Evolutionary conservation across 2,113 vertebrate species (phyloP).

Genomic region (Pygoscelis adeliae): DNA sequence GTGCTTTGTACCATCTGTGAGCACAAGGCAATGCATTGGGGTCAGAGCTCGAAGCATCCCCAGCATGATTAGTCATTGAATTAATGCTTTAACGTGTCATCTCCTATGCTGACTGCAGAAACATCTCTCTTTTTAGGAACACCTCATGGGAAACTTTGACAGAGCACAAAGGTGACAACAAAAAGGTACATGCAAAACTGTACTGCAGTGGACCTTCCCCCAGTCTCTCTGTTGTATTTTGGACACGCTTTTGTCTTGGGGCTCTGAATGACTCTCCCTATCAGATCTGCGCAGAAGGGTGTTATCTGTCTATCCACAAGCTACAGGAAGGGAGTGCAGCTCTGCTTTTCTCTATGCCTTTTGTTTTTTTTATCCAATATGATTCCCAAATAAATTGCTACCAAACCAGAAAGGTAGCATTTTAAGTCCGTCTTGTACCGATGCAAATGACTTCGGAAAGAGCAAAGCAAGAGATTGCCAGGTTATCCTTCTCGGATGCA

Average conservation of each 20-base stretch:
- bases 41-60: fast-evolving
- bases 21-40: neutral
- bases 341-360: neutral
- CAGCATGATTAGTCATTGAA: fast-evolving
- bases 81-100: neutral
- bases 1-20: fast-evolving
- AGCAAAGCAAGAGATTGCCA: neutral
- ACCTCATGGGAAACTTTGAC: fast-evolving
- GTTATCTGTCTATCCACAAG: neutral
- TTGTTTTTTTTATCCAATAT: neutral
- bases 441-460: neutral
- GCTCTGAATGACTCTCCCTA: neutral
- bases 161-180: neutral
- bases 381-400: neutral
- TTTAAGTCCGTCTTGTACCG: neutral
- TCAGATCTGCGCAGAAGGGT: neutral
- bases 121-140: neutral
- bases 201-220: neutral
- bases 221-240: fast-evolving
- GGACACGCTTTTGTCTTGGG: neutral
- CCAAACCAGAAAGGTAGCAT: neutral
- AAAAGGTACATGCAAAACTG: neutral
- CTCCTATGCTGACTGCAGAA: neutral
- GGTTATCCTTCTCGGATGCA: neutral
- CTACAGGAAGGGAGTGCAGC: neutral